phyloP scores from a whole-genome alignment of 1,140 invertebrate species.

The Drosophila orosa region DNA sequence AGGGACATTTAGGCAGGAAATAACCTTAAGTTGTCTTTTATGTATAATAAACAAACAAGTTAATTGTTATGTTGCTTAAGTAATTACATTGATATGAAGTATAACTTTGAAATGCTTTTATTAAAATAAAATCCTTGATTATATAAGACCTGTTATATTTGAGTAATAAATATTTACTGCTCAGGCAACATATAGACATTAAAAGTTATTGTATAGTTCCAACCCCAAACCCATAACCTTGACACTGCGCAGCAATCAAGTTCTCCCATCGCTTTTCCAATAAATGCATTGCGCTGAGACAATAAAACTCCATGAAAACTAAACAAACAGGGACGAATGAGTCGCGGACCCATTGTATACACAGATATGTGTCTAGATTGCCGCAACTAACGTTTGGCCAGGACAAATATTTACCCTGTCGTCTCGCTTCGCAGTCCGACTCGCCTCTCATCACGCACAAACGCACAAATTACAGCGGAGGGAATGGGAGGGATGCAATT shows the following conservation, averaged over 20 bases:
- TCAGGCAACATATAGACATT: neutral
- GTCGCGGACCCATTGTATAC: constrained; percentile 14
- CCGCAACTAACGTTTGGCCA: constrained; percentile 46
- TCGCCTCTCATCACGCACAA: constrained; percentile 58
- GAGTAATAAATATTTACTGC: neutral
- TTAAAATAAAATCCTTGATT: neutral
- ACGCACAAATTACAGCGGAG: constrained; percentile 63
- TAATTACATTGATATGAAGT: neutral
- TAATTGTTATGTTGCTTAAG: neutral
- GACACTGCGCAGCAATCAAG: constrained; percentile 26
- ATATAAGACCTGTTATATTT: neutral
- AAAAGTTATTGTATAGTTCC: constrained; percentile 2
- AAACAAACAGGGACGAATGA: constrained; percentile 21
- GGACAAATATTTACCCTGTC: constrained; percentile 66
- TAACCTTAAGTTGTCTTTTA: neutral
- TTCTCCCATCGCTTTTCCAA: constrained; percentile 28
- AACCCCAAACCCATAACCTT: constrained; percentile 12
- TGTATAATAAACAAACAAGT: too few species aligned
- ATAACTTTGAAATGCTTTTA: neutral
- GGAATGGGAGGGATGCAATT: neutral
- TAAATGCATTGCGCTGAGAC: constrained; percentile 49
- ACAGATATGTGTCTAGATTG: constrained; percentile 60
- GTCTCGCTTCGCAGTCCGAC: constrained; percentile 34
- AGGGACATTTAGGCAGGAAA: neutral
- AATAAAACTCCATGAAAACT: constrained; percentile 54